Evolutionary conservation across 2,113 vertebrate genomes (phyloP).

Genomic region (Calyptomena viridis): DNA sequence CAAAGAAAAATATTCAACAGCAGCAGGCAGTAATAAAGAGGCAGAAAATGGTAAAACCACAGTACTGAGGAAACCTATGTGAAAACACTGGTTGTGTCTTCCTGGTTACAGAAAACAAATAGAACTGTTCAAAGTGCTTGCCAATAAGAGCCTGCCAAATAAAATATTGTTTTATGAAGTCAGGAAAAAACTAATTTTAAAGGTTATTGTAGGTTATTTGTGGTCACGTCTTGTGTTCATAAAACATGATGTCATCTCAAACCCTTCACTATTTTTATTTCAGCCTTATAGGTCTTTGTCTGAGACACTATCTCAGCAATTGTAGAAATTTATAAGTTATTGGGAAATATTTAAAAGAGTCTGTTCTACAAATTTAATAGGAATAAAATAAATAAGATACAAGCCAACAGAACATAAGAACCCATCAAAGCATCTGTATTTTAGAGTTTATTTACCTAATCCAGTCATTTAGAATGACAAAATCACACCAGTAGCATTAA

Average conservation of each 20-base stretch:
- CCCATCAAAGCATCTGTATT: neutral
- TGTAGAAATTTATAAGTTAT: conserved; percentile 59
- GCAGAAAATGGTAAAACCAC: conserved; percentile 80
- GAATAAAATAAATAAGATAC: conserved; percentile 21
- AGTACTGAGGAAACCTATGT: conserved; percentile 78
- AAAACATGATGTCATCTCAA: conserved; percentile 79
- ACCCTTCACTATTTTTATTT: conserved; percentile 76
- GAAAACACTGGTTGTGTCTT: conserved; percentile 82
- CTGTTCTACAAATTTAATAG: conserved; percentile 47
- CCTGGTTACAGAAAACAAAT: conserved; percentile 88
- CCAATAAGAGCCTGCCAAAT: conserved; percentile 78
- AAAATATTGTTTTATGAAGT: conserved; percentile 86
- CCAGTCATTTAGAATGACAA: neutral
- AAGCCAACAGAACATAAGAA: conserved; percentile 41
- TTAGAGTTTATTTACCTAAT: conserved; percentile 11
- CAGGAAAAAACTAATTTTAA: conserved; percentile 87
- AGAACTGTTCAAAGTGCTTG: conserved; percentile 75
- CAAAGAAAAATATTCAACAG: conserved; percentile 73
- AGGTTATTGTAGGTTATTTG: conserved; percentile 86
- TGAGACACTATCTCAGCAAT: conserved; percentile 62
- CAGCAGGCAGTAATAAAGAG: conserved; percentile 75
- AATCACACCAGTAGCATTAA: neutral
- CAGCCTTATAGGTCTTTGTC: conserved; percentile 68
- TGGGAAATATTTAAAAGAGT: conserved; percentile 54
- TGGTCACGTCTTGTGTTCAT: conserved; percentile 80